Conservation (phyloP, 2,113 vertebrate genomes). For the Prolemur simus region DNA sequence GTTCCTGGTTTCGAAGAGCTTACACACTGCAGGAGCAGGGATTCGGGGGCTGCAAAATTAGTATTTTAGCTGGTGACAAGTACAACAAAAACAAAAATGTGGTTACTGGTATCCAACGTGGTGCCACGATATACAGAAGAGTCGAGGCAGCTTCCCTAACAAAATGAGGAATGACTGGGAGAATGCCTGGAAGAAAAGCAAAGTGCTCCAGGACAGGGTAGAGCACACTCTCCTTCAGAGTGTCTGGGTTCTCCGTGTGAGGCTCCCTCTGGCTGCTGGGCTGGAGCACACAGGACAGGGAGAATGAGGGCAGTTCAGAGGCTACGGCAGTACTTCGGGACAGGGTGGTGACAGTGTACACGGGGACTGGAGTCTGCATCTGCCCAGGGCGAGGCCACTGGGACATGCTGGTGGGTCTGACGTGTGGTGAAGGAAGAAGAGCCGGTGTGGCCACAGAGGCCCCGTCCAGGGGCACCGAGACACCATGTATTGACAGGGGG, state of each 20-base stretch:
- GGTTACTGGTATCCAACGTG: background rate
- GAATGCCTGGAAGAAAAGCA: accelerated
- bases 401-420: background rate
- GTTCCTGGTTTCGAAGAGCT: background rate
- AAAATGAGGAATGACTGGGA: accelerated
- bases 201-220: background rate
- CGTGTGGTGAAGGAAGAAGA: background rate
- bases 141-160: background rate
- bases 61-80: background rate
- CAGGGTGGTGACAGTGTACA: accelerated
- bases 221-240: background rate
- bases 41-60: background rate
- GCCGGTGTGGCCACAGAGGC: background rate
- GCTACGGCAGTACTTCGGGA: accelerated
- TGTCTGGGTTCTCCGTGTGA: background rate
- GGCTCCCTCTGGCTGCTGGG: background rate
- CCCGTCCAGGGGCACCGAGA: background rate
- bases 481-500: background rate
- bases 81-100: background rate
- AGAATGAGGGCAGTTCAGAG: background rate
- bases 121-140: background rate
- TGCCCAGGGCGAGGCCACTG: background rate
- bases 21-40: background rate
- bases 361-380: background rate
- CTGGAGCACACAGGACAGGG: background rate